A percentile compares a stretch with the other conserved stretches of the same genome.
These are phyloP conservation scores for Gobio occitaniae DNA, from an alignment of 2,797 vertebrate genomes.

Conservation along the genomic window DNA sequence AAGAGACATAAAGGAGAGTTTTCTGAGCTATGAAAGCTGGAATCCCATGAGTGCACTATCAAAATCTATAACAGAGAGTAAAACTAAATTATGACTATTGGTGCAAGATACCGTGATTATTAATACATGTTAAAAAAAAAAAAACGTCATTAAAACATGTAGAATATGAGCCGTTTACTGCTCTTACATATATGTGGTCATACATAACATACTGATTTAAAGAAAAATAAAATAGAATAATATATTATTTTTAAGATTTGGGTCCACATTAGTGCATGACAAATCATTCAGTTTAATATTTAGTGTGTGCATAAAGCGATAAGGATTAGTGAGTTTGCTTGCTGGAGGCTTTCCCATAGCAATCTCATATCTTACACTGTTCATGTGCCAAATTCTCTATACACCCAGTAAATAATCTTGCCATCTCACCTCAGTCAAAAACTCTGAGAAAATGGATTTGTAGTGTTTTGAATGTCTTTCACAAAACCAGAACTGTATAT, in stretches of 20 bases:
- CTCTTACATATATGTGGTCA: not conserved
- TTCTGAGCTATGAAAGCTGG: not conserved
- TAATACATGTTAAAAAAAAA: not conserved
- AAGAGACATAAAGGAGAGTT: not conserved
- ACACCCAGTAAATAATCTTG: not conserved
- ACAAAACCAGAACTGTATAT: not conserved
- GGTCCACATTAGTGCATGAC: not conserved
- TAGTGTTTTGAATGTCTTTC: not conserved
- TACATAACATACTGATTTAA: not conserved
- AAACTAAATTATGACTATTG: not conserved
- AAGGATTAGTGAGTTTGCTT: constrained; percentile 1
- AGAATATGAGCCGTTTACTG: not conserved
- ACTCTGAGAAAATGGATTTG: not conserved
- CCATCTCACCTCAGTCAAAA: not conserved
- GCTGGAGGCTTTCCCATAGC: not conserved
- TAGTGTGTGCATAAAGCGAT: not conserved
- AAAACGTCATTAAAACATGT: not conserved
- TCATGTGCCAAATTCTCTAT: not conserved
- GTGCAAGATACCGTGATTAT: not conserved
- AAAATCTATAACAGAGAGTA: not conserved
- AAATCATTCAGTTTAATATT: not conserved
- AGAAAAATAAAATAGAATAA: not conserved
- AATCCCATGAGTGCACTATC: not conserved
- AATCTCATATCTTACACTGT: not conserved
- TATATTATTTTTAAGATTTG: not conserved